phyloP scores from a whole-genome alignment of 2,797 vertebrate species.

The Cottoperca gobio region DNA sequence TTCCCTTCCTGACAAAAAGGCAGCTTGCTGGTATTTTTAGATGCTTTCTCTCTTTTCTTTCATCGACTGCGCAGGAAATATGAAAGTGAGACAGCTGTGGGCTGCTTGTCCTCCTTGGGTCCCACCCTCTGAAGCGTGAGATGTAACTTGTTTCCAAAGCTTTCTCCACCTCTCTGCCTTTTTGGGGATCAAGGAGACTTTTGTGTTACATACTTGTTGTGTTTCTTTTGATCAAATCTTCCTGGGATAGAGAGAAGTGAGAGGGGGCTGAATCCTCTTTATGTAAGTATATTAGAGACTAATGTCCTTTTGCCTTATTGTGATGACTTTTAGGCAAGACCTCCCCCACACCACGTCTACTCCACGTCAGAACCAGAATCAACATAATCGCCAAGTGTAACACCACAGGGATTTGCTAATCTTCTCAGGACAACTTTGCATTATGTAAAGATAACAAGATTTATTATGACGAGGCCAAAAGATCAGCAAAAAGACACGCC shows the following conservation, averaged over 20 bases:
- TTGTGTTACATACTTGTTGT: not conserved
- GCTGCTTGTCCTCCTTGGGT: slow-evolving; percentile 38
- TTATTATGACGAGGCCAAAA: not conserved
- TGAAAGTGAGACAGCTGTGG: slow-evolving; percentile 47
- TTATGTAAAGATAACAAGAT: slow-evolving; percentile 51
- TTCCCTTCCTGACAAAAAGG: slow-evolving; percentile 59
- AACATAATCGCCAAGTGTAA: slow-evolving; percentile 17
- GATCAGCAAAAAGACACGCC: slow-evolving; percentile 7
- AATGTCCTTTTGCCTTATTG: slow-evolving; percentile 54
- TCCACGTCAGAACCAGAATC: slow-evolving; percentile 27
- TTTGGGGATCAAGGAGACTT: slow-evolving; percentile 25
- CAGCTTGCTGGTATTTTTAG: slow-evolving; percentile 51
- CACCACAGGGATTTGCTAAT: slow-evolving; percentile 39
- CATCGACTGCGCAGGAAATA: slow-evolving; percentile 59
- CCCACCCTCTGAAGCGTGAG: slow-evolving; percentile 6
- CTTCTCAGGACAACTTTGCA: slow-evolving; percentile 24
- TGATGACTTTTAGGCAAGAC: slow-evolving; percentile 50
- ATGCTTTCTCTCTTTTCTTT: slow-evolving; percentile 43
- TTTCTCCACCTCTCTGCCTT: slow-evolving; percentile 34
- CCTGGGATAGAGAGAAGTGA: slow-evolving; percentile 25
- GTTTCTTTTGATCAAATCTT: slow-evolving; percentile 30
- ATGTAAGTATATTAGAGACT: slow-evolving; percentile 65
- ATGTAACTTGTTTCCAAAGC: slow-evolving; percentile 47
- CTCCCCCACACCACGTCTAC: slow-evolving; percentile 7
- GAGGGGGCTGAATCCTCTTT: slow-evolving; percentile 68